Conservation (phyloP, 2,888 invertebrate genomes). For the Drosophila trichaetosa region DNA sequence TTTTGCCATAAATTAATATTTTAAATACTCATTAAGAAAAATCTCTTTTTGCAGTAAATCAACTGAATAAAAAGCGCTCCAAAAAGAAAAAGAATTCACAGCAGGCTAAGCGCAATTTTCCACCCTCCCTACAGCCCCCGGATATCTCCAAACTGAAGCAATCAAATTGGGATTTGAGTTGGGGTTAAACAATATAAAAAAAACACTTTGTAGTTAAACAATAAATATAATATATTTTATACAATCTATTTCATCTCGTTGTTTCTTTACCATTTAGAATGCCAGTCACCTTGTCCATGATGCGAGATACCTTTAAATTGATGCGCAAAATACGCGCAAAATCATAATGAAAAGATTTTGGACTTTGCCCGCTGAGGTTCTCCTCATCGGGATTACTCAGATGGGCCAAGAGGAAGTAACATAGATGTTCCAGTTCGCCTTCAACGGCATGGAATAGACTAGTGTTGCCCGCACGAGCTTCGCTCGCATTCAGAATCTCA, state of each 20-base stretch:
- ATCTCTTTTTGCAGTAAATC: slow-evolving; percentile 45
- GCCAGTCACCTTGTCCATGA: slow-evolving; percentile 73
- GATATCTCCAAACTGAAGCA: slow-evolving; percentile 27
- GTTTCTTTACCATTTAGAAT: slow-evolving; percentile 50
- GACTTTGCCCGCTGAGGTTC: slow-evolving; percentile 80
- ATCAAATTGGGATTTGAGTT: slow-evolving; percentile 36
- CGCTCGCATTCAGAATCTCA: slow-evolving; percentile 75
- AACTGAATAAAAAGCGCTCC: slow-evolving; percentile 20
- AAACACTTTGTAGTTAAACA: background rate
- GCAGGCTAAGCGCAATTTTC: slow-evolving; percentile 22
- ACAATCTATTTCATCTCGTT: slow-evolving; percentile 17
- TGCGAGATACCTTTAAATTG: slow-evolving; percentile 72
- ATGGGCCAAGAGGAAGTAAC: slow-evolving; percentile 81
- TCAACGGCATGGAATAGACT: slow-evolving; percentile 81
- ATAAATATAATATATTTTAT: slow-evolving; percentile 14
- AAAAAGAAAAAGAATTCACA: slow-evolving; percentile 16
- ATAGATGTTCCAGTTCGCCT: slow-evolving; percentile 76
- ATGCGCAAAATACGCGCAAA: slow-evolving; percentile 72
- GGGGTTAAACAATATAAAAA: slow-evolving; percentile 37
- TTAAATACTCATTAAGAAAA: background rate
- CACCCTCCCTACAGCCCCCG: slow-evolving; percentile 50
- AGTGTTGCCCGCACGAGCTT: slow-evolving; percentile 79
- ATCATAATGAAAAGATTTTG: slow-evolving; percentile 75
- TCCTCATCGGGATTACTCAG: slow-evolving; percentile 79
- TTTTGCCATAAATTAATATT: background rate